Conservation (phyloP, 30 jellyfish, hydroid and myxozoan species). For the Aurelia coerulea region DNA sequence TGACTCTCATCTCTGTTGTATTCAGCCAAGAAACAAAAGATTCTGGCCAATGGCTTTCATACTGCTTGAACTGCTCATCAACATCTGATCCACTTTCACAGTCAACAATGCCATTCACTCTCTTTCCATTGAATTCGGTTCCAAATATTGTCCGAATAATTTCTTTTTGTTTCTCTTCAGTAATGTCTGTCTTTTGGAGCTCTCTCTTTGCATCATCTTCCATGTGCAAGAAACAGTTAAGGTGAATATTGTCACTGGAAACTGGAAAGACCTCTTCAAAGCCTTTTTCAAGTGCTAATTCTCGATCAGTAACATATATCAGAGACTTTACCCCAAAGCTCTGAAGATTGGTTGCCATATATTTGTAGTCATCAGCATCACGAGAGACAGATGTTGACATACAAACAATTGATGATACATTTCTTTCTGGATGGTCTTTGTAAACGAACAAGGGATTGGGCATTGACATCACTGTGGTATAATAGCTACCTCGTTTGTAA, state of each 20-base stretch:
- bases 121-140: conserved; percentile 21
- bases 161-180: not conserved
- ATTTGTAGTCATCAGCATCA: conserved; percentile 29
- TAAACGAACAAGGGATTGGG: conserved; percentile 16
- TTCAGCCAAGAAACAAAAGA: conserved; percentile 35
- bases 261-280: conserved; percentile 27
- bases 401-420: conserved; percentile 8
- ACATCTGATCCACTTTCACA: conserved; percentile 10
- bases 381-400: conserved; percentile 9
- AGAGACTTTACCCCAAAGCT: conserved; percentile 7
- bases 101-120: conserved; percentile 41
- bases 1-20: conserved; percentile 16
- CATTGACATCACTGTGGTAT: conserved; percentile 19
- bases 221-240: conserved; percentile 19
- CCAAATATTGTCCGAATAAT: conserved; percentile 23
- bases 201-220: conserved; percentile 22
- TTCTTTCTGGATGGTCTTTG: conserved; percentile 15
- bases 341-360: conserved; percentile 13
- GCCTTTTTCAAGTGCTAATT: conserved; percentile 30
- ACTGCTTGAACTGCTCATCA: conserved; percentile 9
- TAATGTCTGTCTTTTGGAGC: not conserved
- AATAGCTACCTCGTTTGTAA: conserved; percentile 18
- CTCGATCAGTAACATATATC: conserved; percentile 31
- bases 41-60: conserved; percentile 7
- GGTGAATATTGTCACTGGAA: conserved; percentile 12